Percentiles rank a stretch among this genome's conserved stretches.
These are phyloP conservation scores for Trichacis sp. DNA, from an alignment of 2,888 invertebrate species.

Conservation along the genomic window DNA sequence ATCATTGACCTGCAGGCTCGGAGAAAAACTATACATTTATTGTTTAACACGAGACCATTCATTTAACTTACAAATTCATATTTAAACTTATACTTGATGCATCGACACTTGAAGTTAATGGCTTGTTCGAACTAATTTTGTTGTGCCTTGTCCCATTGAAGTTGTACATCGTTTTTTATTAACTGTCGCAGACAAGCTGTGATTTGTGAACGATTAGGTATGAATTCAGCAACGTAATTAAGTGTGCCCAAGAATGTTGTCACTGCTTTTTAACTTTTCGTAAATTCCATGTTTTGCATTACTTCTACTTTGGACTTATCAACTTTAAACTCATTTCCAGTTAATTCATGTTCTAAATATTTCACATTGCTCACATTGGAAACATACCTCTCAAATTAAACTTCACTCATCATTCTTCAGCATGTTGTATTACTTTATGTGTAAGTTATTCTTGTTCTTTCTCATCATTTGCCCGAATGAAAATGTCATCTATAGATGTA, in stretches of 20 bases:
- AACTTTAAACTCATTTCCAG: constrained; percentile 36
- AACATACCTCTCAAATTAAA: constrained; percentile 39
- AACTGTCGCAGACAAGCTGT: constrained; percentile 41
- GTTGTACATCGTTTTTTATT: constrained; percentile 46
- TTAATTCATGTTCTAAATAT: constrained; percentile 47
- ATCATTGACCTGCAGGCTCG: constrained; percentile 19
- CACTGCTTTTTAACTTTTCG: constrained; percentile 42
- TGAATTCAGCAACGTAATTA: constrained; percentile 50
- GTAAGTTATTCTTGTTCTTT: constrained; percentile 43
- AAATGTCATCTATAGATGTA: no score
- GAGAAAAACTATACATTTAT: constrained; percentile 35
- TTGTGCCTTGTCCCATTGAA: constrained; percentile 49
- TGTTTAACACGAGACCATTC: constrained; percentile 35
- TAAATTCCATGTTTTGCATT: constrained; percentile 42
- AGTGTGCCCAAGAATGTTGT: constrained; percentile 48
- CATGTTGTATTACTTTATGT: constrained; percentile 38
- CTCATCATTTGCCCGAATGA: no score
- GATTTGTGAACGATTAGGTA: constrained; percentile 46
- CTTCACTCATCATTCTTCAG: constrained; percentile 32
- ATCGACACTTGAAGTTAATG: constrained; percentile 32
- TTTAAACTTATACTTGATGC: constrained; percentile 26
- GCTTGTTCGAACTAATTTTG: constrained; percentile 37
- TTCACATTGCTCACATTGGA: constrained; percentile 44
- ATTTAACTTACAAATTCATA: constrained; percentile 23
- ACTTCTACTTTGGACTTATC: constrained; percentile 44